phyloP scores from a whole-genome alignment of 2,797 vertebrate species.

The Masticophis lateralis region DNA sequence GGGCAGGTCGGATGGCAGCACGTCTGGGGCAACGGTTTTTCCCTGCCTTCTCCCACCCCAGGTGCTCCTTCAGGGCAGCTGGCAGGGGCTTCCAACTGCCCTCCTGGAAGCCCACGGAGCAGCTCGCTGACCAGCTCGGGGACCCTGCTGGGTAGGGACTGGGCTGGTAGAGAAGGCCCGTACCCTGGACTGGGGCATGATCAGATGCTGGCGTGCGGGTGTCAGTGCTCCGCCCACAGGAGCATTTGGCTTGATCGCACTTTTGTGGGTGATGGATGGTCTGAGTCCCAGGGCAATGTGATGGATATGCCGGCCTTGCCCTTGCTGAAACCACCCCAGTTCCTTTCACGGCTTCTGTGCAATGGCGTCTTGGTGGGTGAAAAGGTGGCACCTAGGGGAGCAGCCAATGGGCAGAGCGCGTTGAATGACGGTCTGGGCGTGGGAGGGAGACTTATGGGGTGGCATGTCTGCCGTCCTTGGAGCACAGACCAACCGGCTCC shows the following conservation, averaged over 20 bases:
- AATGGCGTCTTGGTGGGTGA: too few species aligned
- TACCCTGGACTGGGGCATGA: constrained; percentile 19
- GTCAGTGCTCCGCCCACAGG: constrained; percentile 1
- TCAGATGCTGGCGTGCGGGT: background rate
- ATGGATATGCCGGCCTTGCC: background rate
- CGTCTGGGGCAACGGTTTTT: background rate
- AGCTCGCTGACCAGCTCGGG: background rate
- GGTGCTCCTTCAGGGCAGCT: background rate
- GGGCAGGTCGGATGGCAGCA: background rate
- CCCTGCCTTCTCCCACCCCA: background rate
- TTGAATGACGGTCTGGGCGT: too few species aligned
- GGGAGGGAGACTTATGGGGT: too few species aligned
- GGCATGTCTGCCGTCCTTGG: too few species aligned
- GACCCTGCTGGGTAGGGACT: background rate
- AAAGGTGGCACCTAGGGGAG: too few species aligned
- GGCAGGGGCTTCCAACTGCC: background rate
- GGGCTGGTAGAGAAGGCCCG: background rate
- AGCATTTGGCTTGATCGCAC: constrained; percentile 17
- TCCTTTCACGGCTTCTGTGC: too few species aligned
- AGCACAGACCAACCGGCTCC: too few species aligned
- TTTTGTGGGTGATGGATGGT: constrained; percentile 12
- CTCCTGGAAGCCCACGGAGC: too few species aligned
- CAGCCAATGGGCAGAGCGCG: too few species aligned
- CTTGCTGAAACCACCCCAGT: too few species aligned
- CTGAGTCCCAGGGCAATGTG: background rate